Evolutionary conservation across 2,888 invertebrate species (phyloP).

Genomic region (Agrotis clavis): DNA sequence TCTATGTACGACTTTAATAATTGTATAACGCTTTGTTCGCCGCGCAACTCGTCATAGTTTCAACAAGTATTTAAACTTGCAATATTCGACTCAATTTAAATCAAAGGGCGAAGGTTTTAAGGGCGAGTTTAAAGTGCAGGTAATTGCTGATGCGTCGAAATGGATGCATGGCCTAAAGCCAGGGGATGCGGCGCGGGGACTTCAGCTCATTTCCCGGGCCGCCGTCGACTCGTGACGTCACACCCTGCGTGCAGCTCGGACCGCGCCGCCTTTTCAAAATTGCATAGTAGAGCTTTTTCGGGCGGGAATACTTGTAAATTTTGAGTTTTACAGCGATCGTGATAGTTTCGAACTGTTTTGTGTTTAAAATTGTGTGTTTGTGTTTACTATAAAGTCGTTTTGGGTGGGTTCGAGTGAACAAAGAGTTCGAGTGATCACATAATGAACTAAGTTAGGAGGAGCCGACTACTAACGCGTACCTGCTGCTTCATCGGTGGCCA

Average conservation of each 20-base stretch:
- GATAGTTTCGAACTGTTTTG: not conserved
- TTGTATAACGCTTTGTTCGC: not conserved
- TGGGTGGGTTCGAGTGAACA: not conserved
- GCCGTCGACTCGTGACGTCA: not conserved
- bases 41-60: not conserved
- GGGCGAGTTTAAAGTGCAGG: conserved; percentile 3
- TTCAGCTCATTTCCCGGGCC: not conserved
- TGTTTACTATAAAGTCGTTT: not conserved
- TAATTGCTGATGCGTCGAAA: not conserved
- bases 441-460: not conserved
- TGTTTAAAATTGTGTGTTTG: not conserved
- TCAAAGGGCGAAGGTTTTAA: not conserved
- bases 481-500: not conserved
- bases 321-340: not conserved
- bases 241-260: not conserved
- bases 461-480: not conserved
- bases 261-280: not conserved
- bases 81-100: conserved; percentile 1
- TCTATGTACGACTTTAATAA: too few species aligned
- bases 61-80: not conserved
- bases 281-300: too few species aligned
- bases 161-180: not conserved
- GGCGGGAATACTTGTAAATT: not conserved
- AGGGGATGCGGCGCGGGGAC: too few species aligned
- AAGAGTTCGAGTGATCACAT: not conserved